phyloP scores from a whole-genome alignment of 2,797 vertebrate species.

The Poecilia velifera region DNA sequence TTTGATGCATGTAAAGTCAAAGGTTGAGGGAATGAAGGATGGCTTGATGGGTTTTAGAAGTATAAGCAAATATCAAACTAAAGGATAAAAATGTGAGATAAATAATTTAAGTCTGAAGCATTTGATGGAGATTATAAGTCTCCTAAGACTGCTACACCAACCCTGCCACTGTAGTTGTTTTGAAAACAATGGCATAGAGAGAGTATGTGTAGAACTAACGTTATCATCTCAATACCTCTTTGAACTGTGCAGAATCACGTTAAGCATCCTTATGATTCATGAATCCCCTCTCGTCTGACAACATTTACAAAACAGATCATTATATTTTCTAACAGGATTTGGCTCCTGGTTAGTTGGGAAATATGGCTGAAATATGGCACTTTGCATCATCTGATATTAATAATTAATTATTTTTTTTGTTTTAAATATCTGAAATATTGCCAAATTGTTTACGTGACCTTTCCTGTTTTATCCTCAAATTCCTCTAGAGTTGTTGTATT shows the following conservation, averaged over 20 bases:
- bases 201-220: not conserved
- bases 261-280: no score
- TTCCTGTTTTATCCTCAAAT: no score
- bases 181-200: not conserved
- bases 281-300: not conserved
- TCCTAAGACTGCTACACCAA: not conserved
- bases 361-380: no score
- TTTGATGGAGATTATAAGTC: not conserved
- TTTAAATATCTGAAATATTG: no score
- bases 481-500: no score
- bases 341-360: not conserved
- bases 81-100: not conserved
- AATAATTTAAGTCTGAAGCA: not conserved
- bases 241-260: not conserved
- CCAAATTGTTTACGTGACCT: no score
- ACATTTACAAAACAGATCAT: not conserved
- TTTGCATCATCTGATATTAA: no score
- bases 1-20: not conserved
- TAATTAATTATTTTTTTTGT: no score
- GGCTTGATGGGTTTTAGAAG: not conserved
- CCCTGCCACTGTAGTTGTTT: not conserved
- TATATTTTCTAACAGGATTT: not conserved
- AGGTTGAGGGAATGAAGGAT: not conserved
- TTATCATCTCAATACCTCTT: no score
- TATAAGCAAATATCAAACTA: not conserved